phyloP scores from a whole-genome alignment of 2,888 invertebrate species.

The Latrodectus hesperus region DNA sequence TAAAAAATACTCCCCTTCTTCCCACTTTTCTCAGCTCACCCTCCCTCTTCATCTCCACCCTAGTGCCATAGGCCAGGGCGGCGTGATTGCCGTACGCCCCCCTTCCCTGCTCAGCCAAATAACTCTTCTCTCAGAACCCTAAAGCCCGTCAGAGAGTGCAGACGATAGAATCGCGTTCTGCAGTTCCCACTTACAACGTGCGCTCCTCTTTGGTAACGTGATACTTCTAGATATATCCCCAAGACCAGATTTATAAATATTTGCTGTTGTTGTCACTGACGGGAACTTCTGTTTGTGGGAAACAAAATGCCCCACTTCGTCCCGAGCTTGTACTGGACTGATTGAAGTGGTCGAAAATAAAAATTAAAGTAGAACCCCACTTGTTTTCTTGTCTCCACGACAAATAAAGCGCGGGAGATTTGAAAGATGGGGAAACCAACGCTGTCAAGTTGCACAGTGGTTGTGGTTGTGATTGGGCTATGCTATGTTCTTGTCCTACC shows the following conservation, averaged over 20 bases:
- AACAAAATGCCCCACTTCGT: conserved; percentile 26
- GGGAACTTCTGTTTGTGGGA: background rate
- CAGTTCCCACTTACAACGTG: conserved; percentile 15
- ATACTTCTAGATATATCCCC: conserved; percentile 4
- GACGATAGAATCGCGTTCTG: conserved; percentile 20
- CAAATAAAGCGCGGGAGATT: conserved; percentile 31
- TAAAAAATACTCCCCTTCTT: conserved; percentile 6
- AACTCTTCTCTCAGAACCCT: conserved; percentile 43
- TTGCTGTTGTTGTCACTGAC: background rate
- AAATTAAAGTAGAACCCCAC: background rate
- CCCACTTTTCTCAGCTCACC: background rate
- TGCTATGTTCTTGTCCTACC: conserved; percentile 19
- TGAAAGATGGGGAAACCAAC: conserved; percentile 22
- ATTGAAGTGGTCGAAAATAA: conserved; percentile 7
- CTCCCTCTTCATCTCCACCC: background rate
- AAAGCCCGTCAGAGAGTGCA: conserved; percentile 32
- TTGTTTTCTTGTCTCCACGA: background rate
- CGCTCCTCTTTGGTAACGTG: conserved; percentile 17
- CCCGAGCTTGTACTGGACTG: conserved; percentile 12
- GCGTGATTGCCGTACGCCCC: conserved; percentile 33
- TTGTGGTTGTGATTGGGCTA: conserved; percentile 8
- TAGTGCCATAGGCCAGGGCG: conserved; percentile 14
- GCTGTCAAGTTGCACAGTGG: background rate
- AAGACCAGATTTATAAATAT: conserved; percentile 11
- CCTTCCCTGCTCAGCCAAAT: conserved; percentile 6